A percentile compares a stretch with the other conserved stretches of the same genome.
These are phyloP conservation scores for Xenopus borealis DNA, from an alignment of 2,113 vertebrate genomes.

Conservation along the genomic window DNA sequence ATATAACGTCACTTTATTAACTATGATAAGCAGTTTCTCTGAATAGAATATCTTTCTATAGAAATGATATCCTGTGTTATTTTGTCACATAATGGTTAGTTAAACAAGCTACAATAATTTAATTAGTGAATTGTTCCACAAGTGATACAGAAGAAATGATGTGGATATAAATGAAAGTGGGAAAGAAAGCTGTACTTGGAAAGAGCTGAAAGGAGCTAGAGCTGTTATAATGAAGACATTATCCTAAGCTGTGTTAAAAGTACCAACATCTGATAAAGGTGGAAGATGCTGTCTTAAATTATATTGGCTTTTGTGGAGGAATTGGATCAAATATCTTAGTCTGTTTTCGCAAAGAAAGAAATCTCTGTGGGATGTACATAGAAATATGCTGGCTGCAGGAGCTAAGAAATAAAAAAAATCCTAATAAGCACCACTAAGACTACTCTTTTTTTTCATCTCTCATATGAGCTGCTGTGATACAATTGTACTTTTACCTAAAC, in stretches of 20 bases:
- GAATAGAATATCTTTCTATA: no score
- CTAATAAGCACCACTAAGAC: not conserved
- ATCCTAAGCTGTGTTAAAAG: slow-evolving; percentile 4
- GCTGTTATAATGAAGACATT: slow-evolving; percentile 9
- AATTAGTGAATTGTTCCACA: slow-evolving; percentile 1
- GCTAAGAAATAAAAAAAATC: not conserved
- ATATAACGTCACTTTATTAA: no score
- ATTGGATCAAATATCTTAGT: no score
- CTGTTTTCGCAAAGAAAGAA: no score
- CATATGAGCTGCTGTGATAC: not conserved
- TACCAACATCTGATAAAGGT: not conserved
- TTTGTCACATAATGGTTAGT: not conserved
- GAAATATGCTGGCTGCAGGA: not conserved
- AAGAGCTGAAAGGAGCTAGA: not conserved
- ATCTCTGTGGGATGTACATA: not conserved
- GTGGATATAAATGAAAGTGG: no score
- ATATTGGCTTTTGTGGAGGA: not conserved
- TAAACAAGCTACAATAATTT: slow-evolving; percentile 22
- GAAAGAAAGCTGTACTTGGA: slow-evolving; percentile 4
- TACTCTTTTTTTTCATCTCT: not conserved
- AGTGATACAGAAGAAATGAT: no score
- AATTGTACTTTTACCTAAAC: not conserved
- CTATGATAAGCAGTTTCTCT: no score
- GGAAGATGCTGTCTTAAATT: not conserved
- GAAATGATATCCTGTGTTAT: no score